Conservation (phyloP, 2,888 invertebrate genomes). For the Campoplex nolae region DNA sequence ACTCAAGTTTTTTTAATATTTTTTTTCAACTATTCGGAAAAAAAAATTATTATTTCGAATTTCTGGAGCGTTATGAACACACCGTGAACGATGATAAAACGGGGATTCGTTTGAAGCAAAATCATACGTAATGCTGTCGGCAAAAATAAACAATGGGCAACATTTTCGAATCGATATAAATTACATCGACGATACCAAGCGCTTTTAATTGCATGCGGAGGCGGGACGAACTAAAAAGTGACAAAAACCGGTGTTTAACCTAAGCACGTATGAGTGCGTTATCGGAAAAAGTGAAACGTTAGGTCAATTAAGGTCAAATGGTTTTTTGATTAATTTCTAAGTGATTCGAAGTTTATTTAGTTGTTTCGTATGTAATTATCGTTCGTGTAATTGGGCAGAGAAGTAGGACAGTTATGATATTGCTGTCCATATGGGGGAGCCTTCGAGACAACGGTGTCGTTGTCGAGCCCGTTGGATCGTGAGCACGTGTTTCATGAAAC, state of each 20-base stretch:
- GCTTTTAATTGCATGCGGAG: neutral
- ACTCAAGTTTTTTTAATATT: neutral
- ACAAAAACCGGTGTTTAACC: conserved; percentile 10
- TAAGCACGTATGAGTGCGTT: neutral
- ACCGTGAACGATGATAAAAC: neutral
- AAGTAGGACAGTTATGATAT: conserved; percentile 36
- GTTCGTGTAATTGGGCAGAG: neutral
- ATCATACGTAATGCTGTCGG: neutral
- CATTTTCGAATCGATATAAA: neutral
- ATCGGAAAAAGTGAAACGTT: neutral
- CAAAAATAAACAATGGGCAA: neutral
- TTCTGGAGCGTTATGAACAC: neutral
- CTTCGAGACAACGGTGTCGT: conserved; percentile 27
- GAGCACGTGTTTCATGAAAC: conserved; percentile 65
- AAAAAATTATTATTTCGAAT: neutral
- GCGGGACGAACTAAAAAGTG: conserved; percentile 18
- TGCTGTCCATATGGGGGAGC: conserved; percentile 60
- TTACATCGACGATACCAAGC: neutral
- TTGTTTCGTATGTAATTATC: neutral
- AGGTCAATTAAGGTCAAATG: neutral
- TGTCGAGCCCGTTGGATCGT: conserved; percentile 35
- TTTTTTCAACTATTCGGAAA: neutral
- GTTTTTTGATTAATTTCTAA: neutral
- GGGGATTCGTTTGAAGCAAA: neutral
- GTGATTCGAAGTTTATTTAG: neutral